phyloP scores from a whole-genome alignment of 2,113 vertebrate genomes.

The Holacanthus passer region DNA sequence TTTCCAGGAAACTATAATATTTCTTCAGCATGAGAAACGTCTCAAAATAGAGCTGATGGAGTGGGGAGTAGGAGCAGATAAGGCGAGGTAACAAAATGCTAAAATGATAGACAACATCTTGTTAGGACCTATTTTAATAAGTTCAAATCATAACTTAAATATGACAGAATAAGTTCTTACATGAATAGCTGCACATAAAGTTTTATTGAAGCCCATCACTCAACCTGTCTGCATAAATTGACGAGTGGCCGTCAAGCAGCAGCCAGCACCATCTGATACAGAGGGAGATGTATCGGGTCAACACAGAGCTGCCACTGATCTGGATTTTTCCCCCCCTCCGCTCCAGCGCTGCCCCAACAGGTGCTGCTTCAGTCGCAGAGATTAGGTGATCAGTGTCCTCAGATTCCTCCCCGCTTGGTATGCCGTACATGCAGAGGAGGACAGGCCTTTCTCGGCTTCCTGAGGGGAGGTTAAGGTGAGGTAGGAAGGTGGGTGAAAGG shows the following conservation, averaged over 20 bases:
- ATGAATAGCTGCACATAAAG: background rate
- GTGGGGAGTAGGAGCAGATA: background rate
- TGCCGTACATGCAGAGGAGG: slow-evolving; percentile 64
- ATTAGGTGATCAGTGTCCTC: slow-evolving; percentile 78
- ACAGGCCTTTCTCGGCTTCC: slow-evolving; percentile 51
- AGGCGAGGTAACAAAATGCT: background rate
- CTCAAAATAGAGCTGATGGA: background rate
- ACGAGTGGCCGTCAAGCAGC: slow-evolving; percentile 41
- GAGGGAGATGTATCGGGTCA: slow-evolving; percentile 60
- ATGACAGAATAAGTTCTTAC: background rate
- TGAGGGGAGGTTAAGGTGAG: slow-evolving; percentile 63
- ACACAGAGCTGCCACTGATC: slow-evolving; percentile 57
- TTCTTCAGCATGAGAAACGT: background rate
- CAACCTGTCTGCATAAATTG: slow-evolving; percentile 31
- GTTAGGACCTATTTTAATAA: background rate
- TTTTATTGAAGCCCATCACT: slow-evolving; percentile 38
- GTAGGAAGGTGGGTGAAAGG: slow-evolving; percentile 59
- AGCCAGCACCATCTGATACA: slow-evolving; percentile 64
- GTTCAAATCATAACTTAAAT: background rate
- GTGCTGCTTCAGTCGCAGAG: slow-evolving; percentile 72
- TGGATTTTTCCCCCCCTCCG: slow-evolving; percentile 40
- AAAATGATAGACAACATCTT: background rate
- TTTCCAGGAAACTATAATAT: slow-evolving; percentile 25
- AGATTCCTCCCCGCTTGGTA: slow-evolving; percentile 77
- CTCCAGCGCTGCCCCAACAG: slow-evolving; percentile 68